These are phyloP conservation scores for Vollenhovia emeryi DNA, from an alignment of 1,140 invertebrate genomes.

Conservation along the genomic window DNA sequence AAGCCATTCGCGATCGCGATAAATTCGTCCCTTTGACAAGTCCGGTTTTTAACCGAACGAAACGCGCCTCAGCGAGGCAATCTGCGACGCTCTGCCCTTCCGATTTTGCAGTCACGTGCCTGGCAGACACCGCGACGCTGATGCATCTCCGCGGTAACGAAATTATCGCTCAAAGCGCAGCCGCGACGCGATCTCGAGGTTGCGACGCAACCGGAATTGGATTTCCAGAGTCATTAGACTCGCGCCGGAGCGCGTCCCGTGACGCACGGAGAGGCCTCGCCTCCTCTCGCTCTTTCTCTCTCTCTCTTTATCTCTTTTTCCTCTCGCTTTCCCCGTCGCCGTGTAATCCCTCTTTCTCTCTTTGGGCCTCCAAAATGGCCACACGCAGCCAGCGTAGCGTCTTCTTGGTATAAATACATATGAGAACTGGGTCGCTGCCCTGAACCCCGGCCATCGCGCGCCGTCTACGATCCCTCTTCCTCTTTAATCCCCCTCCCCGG, in stretches of 20 bases:
- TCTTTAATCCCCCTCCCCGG: slow-evolving; percentile 58
- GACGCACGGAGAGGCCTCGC: slow-evolving; percentile 68
- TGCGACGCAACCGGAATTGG: slow-evolving; percentile 74
- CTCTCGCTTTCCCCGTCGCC: background rate
- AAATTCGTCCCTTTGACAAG: background rate
- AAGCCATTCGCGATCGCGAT: background rate
- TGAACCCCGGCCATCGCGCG: slow-evolving; percentile 66
- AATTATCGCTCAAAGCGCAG: slow-evolving; percentile 29
- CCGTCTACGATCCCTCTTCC: slow-evolving; percentile 65
- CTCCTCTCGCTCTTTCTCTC: slow-evolving; percentile 12
- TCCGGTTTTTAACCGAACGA: background rate
- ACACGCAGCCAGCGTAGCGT: slow-evolving; percentile 73
- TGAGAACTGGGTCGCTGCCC: slow-evolving; percentile 81
- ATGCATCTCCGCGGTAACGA: slow-evolving; percentile 41
- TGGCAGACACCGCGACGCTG: background rate
- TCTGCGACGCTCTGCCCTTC: background rate
- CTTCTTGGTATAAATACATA: slow-evolving; percentile 82
- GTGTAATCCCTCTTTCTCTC: slow-evolving; percentile 55
- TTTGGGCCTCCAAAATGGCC: slow-evolving; percentile 71
- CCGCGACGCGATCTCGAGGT: slow-evolving; percentile 28
- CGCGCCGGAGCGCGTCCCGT: slow-evolving; percentile 74
- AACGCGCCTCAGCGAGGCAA: background rate
- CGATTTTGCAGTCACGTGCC: slow-evolving; percentile 21
- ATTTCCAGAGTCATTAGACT: slow-evolving; percentile 80
- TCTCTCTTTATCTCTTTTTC: slow-evolving; percentile 42